Evolutionary conservation across 92 coral and sea anemone genomes (phyloP), one percentile per base, ranked within the genome.

Genomic region (Porites rus): DNA sequence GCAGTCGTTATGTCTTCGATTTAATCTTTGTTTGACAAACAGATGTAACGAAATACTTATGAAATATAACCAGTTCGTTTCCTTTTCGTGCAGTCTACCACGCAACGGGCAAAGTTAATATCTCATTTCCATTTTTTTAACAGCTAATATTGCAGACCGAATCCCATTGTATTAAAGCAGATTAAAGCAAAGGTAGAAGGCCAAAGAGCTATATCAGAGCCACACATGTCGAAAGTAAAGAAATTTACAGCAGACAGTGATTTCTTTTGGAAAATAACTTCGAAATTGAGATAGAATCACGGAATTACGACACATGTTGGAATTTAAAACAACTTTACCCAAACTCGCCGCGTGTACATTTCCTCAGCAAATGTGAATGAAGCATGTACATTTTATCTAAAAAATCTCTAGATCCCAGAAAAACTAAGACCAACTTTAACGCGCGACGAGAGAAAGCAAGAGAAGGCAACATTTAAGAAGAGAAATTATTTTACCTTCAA

Each of bases 41-140:
- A 69, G 12, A 10, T 20, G 59, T 59, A 71, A n/a, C 12, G 21
- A 11, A 10, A 14, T 51, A 54, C n/a, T 19, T 56, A 31, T 43
- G 68, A 70, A 51, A 79, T 8, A 14, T 25, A 21, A 66, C 17
- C 58, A 2, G 64, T 6, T 12, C 21, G 51, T 28, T 68, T 9
- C 12, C 12, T 17, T 17, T 68, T 68, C 86, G 86, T 81, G 77
- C 86, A 56, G 75, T 69, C 8, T n/a, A 31, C 25, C 77, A 71
- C 38, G 86, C 1, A 43, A 63, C 38, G 18, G 38, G 24, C 14
- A 51, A 54, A 67, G 66, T 14, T 63, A 51, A 79, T 79, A 79
- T 79, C 83, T 56, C 14, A 38, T 76, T 74, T 60, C 80, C 38
- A 58, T 76, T 63, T 56, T 77, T 38, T 38, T 4, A 38, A 38